Evolutionary conservation across 2,113 vertebrate species (phyloP), one percentile per base, ranked within the genome.

Genomic region (Aegotheles bennettii): DNA sequence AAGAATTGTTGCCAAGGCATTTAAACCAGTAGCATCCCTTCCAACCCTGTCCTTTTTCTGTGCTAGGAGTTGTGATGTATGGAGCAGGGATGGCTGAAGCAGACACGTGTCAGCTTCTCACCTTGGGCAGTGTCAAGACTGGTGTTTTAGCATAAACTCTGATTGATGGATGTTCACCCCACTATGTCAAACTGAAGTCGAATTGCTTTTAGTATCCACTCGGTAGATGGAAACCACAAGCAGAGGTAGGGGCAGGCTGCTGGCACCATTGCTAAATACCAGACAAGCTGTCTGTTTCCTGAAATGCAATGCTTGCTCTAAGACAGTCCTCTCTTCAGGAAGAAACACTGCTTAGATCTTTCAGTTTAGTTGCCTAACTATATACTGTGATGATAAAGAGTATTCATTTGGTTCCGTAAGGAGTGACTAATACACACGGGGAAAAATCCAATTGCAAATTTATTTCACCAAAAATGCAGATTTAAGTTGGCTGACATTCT

Each of bases 31-130:
- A 51, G 4, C 35, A 71, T 50, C 53, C 6, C 23, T 91, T 84
- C 29, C 31, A 60, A 20, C 4, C 24, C 40, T 64, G 13, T 7
- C 16, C 14, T 64, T 79, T 78, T 75, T 21, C 16, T 79, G 56
- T 8, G 2, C 26, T 38, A 15, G 60, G 43, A 63, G 21, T 77
- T 69, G 40, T 1, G 0, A 0, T 0, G 0, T 26, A 12, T 8
- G 35, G 47, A 87, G 29, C 26, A 64, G 35, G 20, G 20, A 31
- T 31, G 65, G 56, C n/a, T 81, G 74, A 64, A 91, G 48, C 14
- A 35, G 79, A 23, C 7, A 4, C 4, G 2, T 3, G 6, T 16
- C 0, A 4, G 38, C 21, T 84, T 86, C 59, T 91, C 24, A 26
- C 13, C 21, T 61, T 23, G 23, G 45, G 21, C 11, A 33, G 29